Base-by-base conservation (phyloP, 1,140 invertebrate species). In the Pseudomyrmex pallidus region DNA sequence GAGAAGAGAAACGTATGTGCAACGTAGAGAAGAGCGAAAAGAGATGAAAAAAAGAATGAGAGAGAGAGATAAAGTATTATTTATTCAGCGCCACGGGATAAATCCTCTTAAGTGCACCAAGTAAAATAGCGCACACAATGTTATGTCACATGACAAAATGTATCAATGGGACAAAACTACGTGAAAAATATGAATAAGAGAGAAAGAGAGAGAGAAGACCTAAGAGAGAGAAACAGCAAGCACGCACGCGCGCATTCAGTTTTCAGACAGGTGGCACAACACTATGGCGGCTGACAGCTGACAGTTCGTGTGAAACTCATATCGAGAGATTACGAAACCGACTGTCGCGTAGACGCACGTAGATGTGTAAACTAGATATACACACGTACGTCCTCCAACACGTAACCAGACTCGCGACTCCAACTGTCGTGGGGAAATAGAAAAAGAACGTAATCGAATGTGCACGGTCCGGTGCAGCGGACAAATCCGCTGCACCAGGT, bases 201-300 rank as follows among this genome's bases (percentile, higher is more conserved):
- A 25, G 25, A 35, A 5, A 35, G 70, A 59, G 77, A 61, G 7
- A 80, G 76, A 87, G 62, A 82, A 83, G 72, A 85, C 52, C 74
- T 77, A 17, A 20, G 25, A 57, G 15, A 57, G 62, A 63, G 61
- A 57, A 63, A 70, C n/a, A 46, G 25, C 12, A 44, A 56, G 61
- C 44, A 22, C 52, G 17, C 76, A 64, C 63, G 20, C 44, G 59
- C 61, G 61, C 59, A 68, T 63, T 56, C 22, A 17, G 56, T 57
- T 88, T 83, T 87, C 56, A 66, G 77, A 85, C 82, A 88, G 89
- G 86, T 87, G 78, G 68, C 82, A 88, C 12, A 17, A 57, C 35
- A 35, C 44, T 48, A 73, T 62, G 77, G 77, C 66, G 84, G 61
- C 82, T 87, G 85, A 88, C 85, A 90, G 82, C 77, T 84, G 88